Evolutionary conservation across 1,140 invertebrate species (phyloP), one percentile per base, ranked within the genome.

Genomic region (Drosophila trapezifrons): DNA sequence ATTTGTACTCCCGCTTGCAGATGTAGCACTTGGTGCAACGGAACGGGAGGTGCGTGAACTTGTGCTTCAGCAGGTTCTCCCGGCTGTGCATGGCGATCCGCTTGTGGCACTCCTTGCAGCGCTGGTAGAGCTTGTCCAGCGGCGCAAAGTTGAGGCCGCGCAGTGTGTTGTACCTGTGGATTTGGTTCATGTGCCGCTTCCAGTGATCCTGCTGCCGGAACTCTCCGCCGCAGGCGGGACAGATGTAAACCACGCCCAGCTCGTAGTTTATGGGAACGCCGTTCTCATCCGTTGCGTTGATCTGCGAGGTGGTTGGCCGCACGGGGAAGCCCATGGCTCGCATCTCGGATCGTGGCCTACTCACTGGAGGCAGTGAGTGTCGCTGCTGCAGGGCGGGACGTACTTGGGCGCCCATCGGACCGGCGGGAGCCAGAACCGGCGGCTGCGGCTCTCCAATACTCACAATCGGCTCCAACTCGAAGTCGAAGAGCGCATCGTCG

Each of bases 31-130:
- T 91, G 42, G 80, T 85, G 54, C 90, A 90, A 1, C 90, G 56
- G 63, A 71, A 89, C 7, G 90, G 90, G 52, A 91, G 54, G 71
- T 91, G 90, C n/a, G 90, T 91, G 17, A 91, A 91, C 78, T 91
- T 91, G 58, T 91, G 90, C 45, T 91, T 91, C 3, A 91, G 59
- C 15, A 91, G 70, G 73, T 91, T 91, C 49, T 91, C 90, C 12
- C 90, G 79, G 29, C 90, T 91, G 56, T 91, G 90, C 90, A 91
- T 91, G 7, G 90, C 90, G 25, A 91, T 91, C 7, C 80, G 80
- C 52, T 91, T 91, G 22, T 89, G 73, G 46, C 90, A 91, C 46
- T 91, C 90, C 51, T 82, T 52, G 52, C 90, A 91, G 20, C 79
- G 78, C 49, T 91, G 90, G 47, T 91, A 91, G 0, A 91, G 54